phyloP scores from a whole-genome alignment of 2,113 vertebrate genomes.

The Hyaena hyaena region DNA sequence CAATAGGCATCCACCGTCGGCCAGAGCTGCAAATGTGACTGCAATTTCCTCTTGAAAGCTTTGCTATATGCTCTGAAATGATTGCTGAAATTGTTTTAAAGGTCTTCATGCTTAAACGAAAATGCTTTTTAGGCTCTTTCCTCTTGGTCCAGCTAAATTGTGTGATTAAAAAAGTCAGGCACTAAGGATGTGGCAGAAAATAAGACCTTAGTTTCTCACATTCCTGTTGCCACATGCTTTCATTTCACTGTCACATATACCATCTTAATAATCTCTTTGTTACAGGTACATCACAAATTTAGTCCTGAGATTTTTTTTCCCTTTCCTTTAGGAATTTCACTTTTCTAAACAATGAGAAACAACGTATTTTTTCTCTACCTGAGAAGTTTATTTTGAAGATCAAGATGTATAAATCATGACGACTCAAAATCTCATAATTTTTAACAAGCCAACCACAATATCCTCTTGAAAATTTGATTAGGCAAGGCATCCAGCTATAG shows the following conservation, averaged over 20 bases:
- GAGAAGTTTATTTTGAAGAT: not conserved
- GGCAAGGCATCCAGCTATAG: not conserved
- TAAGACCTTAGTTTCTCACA: not conserved
- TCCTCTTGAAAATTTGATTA: constrained; percentile 33
- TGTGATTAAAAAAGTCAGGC: constrained; percentile 3
- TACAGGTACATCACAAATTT: not conserved
- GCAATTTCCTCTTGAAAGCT: not conserved
- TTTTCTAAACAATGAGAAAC: not conserved
- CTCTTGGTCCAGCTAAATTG: not conserved
- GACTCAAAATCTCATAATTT: not conserved
- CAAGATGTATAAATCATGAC: not conserved
- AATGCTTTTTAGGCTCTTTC: not conserved
- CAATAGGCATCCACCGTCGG: not conserved
- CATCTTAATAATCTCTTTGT: not conserved
- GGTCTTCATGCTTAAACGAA: constrained; percentile 16
- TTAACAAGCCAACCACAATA: constrained; percentile 1
- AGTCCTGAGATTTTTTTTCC: not conserved
- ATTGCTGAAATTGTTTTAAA: constrained; percentile 40
- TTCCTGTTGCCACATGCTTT: not conserved
- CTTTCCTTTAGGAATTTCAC: not conserved
- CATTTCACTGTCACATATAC: not conserved
- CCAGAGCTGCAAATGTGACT: not conserved
- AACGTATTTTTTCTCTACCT: not conserved
- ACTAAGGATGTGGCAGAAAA: not conserved
- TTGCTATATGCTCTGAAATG: not conserved